These are phyloP conservation scores for Calyptomena viridis DNA, from an alignment of 2,113 vertebrate species.

Conservation along the genomic window DNA sequence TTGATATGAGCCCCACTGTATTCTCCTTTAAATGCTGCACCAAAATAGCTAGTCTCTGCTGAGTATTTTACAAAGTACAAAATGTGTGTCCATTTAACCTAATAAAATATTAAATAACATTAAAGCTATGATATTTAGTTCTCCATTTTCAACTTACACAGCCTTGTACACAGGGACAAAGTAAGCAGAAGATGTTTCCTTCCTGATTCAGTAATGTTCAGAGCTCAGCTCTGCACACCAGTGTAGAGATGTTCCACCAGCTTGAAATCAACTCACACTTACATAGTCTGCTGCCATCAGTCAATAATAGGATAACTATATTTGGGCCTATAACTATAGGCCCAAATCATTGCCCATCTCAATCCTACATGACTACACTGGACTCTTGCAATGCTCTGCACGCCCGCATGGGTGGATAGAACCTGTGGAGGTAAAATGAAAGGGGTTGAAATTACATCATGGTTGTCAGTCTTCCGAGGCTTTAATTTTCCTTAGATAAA, in stretches of 20 bases:
- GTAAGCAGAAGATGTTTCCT: background rate
- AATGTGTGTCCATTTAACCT: constrained; percentile 39
- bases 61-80: background rate
- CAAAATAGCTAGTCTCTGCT: background rate
- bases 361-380: accelerated
- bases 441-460: background rate
- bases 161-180: accelerated
- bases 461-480: background rate
- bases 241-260: accelerated
- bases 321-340: too few relatives aligned
- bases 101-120: constrained; percentile 65
- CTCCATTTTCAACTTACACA: background rate
- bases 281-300: background rate
- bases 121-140: background rate
- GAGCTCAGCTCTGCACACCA: background rate
- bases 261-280: background rate
- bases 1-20: background rate
- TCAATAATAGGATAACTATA: background rate
- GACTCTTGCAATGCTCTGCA: background rate
- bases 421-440: background rate
- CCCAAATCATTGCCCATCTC: background rate
- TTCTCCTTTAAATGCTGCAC: background rate
- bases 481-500: background rate
- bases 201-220: accelerated
- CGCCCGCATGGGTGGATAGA: accelerated